Base-by-base conservation (phyloP, 2,113 vertebrate genomes). In the Tylochromis polylepis region DNA sequence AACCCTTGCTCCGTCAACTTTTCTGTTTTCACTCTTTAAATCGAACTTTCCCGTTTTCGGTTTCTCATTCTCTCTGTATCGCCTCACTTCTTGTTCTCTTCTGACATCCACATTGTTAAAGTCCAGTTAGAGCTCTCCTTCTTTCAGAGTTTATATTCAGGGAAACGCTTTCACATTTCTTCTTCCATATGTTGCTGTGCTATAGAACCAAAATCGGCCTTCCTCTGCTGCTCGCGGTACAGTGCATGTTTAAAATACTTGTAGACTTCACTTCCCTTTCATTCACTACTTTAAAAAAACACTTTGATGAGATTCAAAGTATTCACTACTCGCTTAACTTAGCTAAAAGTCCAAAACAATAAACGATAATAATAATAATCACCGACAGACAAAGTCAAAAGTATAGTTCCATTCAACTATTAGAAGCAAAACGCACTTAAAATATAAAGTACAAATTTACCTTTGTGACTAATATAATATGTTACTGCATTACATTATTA, bases 21-120 rank as follows among this genome's bases (percentile, higher is more conserved):
- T 89, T 90, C 82, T 77, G 27, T 84, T 91, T 86, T 87, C 85
- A 75, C 75, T 88, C 72, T 86, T 86, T 83, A 85, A 87, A 89
- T 90, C 81, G 41, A 38, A n/a, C 24, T 88, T 87, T 77, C 62
- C 88, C 58, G 79, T 55, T 29, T 15, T 65, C 20, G 58, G 58
- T 86, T 86, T 84, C 53, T 80, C 83, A 29, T 38, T 77, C 34
- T 81, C 72, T 77, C 79, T 60, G 3, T 56, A 82, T 79, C 57
- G 41, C 82, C 67, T n/a, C 2, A 12, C 22, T 72, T 36, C 59
- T 72, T 87, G 34, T 10, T 80, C 31, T 83, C 49, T 60, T 75
- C 80, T 7, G 57, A 43, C 85, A 79, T 85, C 84, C 51, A 53
- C 70, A 49, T 67, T 58, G 75, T 79, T 29, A 46, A 80, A 57